Conservation (phyloP, 2,113 vertebrate species). For the Delphinus delphis region DNA sequence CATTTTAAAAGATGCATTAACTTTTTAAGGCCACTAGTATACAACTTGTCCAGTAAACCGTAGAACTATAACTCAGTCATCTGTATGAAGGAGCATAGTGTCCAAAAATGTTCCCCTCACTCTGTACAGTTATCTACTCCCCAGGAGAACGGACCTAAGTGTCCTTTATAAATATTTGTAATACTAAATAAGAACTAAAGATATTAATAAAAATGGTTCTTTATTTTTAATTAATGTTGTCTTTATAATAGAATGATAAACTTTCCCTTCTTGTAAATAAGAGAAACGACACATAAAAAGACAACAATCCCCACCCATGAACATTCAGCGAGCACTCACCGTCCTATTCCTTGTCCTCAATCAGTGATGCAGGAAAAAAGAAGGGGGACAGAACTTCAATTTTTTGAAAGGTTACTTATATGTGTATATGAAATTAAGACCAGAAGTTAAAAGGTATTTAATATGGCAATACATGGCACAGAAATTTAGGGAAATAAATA, state of each 20-base stretch:
- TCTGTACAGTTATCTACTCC: neutral
- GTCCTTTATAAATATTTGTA: neutral
- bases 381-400: neutral
- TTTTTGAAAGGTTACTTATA: neutral
- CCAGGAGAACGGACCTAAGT: neutral
- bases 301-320: neutral
- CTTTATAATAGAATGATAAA: neutral
- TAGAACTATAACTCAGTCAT: neutral
- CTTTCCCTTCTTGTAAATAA: neutral
- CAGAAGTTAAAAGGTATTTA: neutral
- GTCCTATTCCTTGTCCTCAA: neutral
- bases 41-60: neutral
- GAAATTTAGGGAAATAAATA: neutral
- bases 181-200: neutral
- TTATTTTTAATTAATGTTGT: neutral
- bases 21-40: neutral
- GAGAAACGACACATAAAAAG: neutral
- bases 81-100: neutral
- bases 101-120: neutral
- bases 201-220: neutral
- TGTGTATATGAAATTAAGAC: neutral
- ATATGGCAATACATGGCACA: neutral
- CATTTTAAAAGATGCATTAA: neutral
- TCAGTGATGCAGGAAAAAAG: neutral
- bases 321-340: conserved; percentile 28